phyloP scores from a whole-genome alignment of 2,797 vertebrate genomes.

The Enteromius mattozi region DNA sequence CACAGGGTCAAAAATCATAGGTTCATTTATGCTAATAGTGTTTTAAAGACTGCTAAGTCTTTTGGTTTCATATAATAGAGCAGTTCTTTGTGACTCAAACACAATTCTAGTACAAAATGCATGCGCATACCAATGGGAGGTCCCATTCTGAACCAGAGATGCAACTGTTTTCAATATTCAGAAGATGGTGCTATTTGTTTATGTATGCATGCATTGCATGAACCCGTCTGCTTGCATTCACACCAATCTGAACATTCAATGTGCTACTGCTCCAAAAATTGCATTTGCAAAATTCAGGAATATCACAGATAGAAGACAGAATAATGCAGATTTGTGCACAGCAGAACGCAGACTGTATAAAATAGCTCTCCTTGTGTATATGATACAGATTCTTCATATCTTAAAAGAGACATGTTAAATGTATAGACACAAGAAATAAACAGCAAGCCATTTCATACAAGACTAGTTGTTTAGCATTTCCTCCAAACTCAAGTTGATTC shows the following conservation, averaged over 20 bases:
- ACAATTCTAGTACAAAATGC: not conserved
- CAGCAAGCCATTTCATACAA: conserved; percentile 62
- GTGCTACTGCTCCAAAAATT: conserved; percentile 14
- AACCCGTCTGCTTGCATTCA: conserved; percentile 75
- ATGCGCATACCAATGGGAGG: conserved; percentile 52
- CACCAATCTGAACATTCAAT: conserved; percentile 38
- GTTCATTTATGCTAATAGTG: not conserved
- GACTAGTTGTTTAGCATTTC: conserved; percentile 61
- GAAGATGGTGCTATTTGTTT: conserved; percentile 82
- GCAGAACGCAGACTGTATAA: not conserved
- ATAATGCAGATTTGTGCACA: not conserved
- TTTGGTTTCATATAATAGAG: not conserved
- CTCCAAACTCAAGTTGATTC: conserved; percentile 69
- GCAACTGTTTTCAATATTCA: conserved; percentile 77
- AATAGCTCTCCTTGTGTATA: conserved; percentile 8
- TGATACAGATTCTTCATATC: conserved; percentile 5
- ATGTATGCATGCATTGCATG: conserved; percentile 78
- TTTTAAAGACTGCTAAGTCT: not conserved
- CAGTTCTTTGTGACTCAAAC: not conserved
- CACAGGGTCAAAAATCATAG: not conserved
- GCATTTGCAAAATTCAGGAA: conserved; percentile 16
- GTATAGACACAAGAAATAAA: conserved; percentile 56
- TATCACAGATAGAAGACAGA: conserved; percentile 10
- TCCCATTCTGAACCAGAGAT: conserved; percentile 69
- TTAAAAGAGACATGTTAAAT: conserved; percentile 38